Evolutionary conservation across 2,888 invertebrate species (phyloP), one percentile per base, ranked within the genome.

Genomic region (Dicycla oo): DNA sequence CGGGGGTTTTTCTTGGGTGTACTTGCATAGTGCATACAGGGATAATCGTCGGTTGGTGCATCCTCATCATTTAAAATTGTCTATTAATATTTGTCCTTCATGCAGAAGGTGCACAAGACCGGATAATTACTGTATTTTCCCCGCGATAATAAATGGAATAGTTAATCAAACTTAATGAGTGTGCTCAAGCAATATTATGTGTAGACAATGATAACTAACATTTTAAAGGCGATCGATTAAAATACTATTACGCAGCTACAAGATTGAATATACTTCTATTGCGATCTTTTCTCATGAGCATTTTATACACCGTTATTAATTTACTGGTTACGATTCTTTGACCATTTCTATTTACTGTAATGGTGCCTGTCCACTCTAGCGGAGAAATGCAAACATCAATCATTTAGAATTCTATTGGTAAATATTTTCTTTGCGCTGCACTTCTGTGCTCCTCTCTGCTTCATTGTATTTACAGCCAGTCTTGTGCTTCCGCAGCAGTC

Each of bases 301-400:
- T 5, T 74, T 56, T 13, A 49, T 20, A 62, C 58, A 26, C 51
- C 38, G 47, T 62, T 75, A 66, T 66, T 66, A 54, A 70, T 70
- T 62, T 53, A 53, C 62, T 40, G 3, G 26, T 20, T 26, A 45
- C 13, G 13, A 8, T 58, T 76, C 58, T 66, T 57, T 30, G 43
- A 72, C n/a, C n/a, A 54, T 83, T 86, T 82, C 68, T 82, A 78
- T 84, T 85, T 73, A 81, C 78, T 75, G 60, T 78, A 80, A 73
- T 78, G 69, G 79, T 84, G 53, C 13, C 20, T 23, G 15, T 11
- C 23, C 47, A 43, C 34, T 69, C 15, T 20, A 43, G 15, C 57
- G 8, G 23, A 23, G 30, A 70, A 40, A 57, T 15, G 67, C 10
- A 56, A 69, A 56, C 20, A 49, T 69, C 23, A 56, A 30, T n/a